These are phyloP conservation scores for Pangasianodon hypophthalmus DNA, from an alignment of 2,113 vertebrate genomes.

Conservation along the genomic window DNA sequence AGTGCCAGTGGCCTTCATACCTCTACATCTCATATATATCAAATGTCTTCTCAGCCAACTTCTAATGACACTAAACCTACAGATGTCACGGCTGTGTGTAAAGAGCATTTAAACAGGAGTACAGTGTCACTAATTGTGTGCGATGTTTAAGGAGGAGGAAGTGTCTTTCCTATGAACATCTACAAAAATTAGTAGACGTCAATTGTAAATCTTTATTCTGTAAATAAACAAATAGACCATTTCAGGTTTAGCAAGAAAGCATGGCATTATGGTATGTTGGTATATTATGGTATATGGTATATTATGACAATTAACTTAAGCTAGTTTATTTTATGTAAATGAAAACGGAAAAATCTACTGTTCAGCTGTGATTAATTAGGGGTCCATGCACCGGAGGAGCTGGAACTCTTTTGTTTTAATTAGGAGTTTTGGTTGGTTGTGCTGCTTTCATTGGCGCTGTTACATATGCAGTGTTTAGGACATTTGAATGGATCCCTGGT, in stretches of 20 bases:
- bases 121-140: neutral
- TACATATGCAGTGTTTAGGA: neutral
- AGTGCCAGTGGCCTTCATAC: constrained; percentile 56
- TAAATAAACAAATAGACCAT: constrained; percentile 59
- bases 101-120: neutral
- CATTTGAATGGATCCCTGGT: neutral
- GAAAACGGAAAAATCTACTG: neutral
- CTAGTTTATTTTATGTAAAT: constrained; percentile 7
- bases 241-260: neutral
- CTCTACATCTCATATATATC: constrained; percentile 19
- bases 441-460: constrained; percentile 4
- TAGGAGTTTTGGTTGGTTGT: constrained; percentile 5
- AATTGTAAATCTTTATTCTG: constrained; percentile 61
- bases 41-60: constrained; percentile 29
- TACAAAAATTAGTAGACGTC: neutral
- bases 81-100: neutral
- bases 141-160: constrained; percentile 5
- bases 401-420: neutral
- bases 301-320: neutral
- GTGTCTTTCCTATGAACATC: constrained; percentile 26
- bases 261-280: neutral
- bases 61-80: constrained; percentile 12
- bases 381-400: neutral
- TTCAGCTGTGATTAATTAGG: constrained; percentile 8
- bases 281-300: neutral